Percentiles rank a stretch among this genome's conserved stretches.
phyloP scores from a whole-genome alignment of 2,113 vertebrate genomes.

The Labeo rohita region DNA sequence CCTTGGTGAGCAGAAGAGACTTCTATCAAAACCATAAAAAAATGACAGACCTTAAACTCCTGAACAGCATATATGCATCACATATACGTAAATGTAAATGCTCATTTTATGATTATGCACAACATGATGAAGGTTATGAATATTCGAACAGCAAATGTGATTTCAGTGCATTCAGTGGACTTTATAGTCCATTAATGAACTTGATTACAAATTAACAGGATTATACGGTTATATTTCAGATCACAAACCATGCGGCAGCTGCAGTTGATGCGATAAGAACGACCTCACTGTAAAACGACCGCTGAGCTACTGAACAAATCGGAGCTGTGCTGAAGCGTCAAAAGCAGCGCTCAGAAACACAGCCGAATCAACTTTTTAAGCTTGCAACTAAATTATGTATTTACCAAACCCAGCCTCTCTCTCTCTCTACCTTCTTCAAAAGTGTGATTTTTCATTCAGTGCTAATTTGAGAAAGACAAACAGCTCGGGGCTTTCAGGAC shows the following conservation, averaged over 20 bases:
- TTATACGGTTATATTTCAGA: neutral
- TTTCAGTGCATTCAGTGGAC: neutral
- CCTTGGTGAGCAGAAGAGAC: neutral
- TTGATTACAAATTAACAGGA: neutral
- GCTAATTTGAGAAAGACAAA: constrained; percentile 55
- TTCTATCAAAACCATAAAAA: neutral
- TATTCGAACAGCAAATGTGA: neutral
- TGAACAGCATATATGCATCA: neutral
- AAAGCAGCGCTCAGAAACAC: neutral
- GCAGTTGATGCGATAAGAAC: neutral
- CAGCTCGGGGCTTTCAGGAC: constrained; percentile 49
- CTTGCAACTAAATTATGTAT: constrained; percentile 11
- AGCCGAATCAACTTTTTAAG: neutral
- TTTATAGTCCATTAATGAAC: neutral
- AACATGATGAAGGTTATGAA: neutral
- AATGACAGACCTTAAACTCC: neutral
- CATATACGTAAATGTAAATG: neutral
- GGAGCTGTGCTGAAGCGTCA: neutral
- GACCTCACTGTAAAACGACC: neutral
- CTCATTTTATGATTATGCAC: neutral
- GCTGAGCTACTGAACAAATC: neutral
- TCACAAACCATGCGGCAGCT: neutral
- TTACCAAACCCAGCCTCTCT: constrained; percentile 20
- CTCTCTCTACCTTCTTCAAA: constrained; percentile 36
- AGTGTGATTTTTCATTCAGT: constrained; percentile 44